Evolutionary conservation across 1,140 invertebrate species (phyloP), one percentile per base, ranked within the genome.

Genomic region (Drosophila setifemur): DNA sequence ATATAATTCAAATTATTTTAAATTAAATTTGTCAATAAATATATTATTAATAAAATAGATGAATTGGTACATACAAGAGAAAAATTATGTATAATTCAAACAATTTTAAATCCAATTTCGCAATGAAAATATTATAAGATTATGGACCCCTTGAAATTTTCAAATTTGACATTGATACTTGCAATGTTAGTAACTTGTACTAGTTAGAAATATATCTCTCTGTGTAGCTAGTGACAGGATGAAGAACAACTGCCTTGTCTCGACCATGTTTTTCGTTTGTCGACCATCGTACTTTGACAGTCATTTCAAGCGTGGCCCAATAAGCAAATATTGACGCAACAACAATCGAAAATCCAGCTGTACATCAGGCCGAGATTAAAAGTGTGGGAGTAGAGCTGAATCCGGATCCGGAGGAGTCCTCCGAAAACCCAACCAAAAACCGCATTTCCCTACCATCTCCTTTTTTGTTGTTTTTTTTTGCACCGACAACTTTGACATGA

Each of bases 311-410:
- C 63, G 63, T 69, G 53, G 44, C 58, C 78, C 73, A 60, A 74
- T 74, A 61, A 72, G 50, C 70, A 85, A 85, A 83, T 85, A 86
- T 79, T 72, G 69, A 71, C 64, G 44, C 39, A 7, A 40, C 53
- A 60, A 39, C 26, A 57, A 64, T 37, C 58, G 37, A 26, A 37
- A 72, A 55, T 12, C 40, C 47, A 50, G 40, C 29, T 35, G 43
- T 73, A 75, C 53, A 44, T n/a, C 42, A 19, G 58, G 42, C 40
- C 26, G 42, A 50, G 23, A 64, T 21, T 37, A 7, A 37, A 14
- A 37, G 12, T 16, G 33, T 8, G 33, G 33, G 14, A 12, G 14
- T 14, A 28, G 18, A 16, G 45, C 33, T 25, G 43, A 18, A 7
- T 48, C 4, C 42, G 12, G 3, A n/a, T n/a, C n/a, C n/a, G n/a